Evolutionary conservation across 2,797 vertebrate genomes (phyloP), one percentile per base, ranked within the genome.

Genomic region (Myioborus miniatus): DNA sequence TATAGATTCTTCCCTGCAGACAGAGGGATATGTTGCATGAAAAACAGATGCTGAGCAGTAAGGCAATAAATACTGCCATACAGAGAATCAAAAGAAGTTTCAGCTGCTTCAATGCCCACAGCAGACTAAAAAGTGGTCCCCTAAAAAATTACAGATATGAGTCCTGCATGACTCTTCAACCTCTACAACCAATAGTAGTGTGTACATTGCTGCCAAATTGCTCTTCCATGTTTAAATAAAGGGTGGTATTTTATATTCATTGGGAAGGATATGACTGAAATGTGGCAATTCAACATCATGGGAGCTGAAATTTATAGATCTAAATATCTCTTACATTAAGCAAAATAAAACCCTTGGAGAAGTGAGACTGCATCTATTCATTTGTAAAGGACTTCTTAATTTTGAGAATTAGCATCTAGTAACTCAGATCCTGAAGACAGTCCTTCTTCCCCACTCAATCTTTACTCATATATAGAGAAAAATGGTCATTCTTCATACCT

Each of bases 211-310:
- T 68, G 58, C 17, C 34, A 77, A 70, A 47, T 59, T 43, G 43
- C 9, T 55, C 7, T 52, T 81, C 15, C 15, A 29, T 8, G 1
- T n/a, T 71, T 53, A 84, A 80, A 81, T 44, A 64, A 59, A 82
- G 18, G 3, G 8, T 55, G 15, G 12, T 2, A 11, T 81, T 81
- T 76, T 74, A 50, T 36, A 76, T 46, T 39, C 10, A 20, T 52
- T 89, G 32, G 16, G 27, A 41, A 70, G 39, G 9, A 44, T 37
- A 37, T 15, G 22, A 60, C 11, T 30, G 39, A 89, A 47, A 43
- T 0, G 0, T 46, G 27, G 17, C 5, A 82, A 60, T 72, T 69
- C 30, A 34, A 37, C 17, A 22, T 44, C 3, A 4, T 37, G 11
- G 26, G 41, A 68, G 15, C 6, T 74, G 39, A 29, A 52, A 26